A percentile compares a stretch with the other conserved stretches of the same genome.
Conservation (phyloP, 2,888 invertebrate species). For the Pimpla rufipes region DNA sequence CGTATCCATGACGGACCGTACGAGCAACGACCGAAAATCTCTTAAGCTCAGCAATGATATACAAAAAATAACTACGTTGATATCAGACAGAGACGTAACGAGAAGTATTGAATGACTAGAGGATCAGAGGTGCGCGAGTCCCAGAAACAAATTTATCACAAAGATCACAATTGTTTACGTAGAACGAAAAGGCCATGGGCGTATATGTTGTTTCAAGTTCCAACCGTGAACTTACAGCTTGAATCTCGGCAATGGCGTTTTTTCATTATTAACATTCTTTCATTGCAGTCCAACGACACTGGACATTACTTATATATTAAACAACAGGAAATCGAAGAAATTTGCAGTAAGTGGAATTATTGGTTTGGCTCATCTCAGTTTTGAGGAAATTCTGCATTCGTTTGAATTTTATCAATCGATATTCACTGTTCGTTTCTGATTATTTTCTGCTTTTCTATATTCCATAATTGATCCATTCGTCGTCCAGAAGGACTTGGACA, state of each 20-base stretch:
- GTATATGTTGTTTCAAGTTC: background rate
- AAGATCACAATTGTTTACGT: conserved; percentile 67
- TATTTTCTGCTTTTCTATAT: background rate
- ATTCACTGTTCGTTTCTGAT: background rate
- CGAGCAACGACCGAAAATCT: background rate
- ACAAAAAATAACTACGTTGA: conserved; percentile 46
- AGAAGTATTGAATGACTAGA: conserved; percentile 70
- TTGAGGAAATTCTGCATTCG: background rate
- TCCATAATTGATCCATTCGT: background rate
- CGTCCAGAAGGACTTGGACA: background rate
- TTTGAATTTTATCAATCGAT: background rate
- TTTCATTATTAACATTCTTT: background rate
- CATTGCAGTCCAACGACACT: background rate
- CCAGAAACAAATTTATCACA: conserved; percentile 56
- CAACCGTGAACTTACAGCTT: background rate
- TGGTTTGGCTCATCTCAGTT: background rate
- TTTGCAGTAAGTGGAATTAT: background rate
- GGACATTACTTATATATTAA: too few relatives aligned
- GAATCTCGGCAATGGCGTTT: background rate
- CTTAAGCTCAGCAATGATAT: conserved; percentile 44
- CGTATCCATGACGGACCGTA: conserved; percentile 15
- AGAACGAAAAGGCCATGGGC: background rate
- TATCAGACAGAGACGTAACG: conserved; percentile 59
- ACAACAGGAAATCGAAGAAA: background rate
- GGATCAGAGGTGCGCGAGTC: conserved; percentile 65